Evolutionary conservation across 2,797 vertebrate genomes (phyloP).

Genomic region (Eulemur coronatus): DNA sequence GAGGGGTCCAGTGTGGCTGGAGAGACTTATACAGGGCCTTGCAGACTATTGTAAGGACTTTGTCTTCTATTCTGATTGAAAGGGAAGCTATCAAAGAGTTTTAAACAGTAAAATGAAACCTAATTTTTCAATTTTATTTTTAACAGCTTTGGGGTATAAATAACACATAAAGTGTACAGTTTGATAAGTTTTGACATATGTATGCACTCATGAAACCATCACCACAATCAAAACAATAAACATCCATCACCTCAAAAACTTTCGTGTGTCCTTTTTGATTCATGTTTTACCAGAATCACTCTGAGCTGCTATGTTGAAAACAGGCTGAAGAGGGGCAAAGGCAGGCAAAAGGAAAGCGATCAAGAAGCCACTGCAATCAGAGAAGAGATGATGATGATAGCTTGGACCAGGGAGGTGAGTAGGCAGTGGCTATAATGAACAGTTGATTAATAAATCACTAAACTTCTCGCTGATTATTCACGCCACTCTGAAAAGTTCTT

Average conservation of each 20-base stretch:
- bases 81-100: not conserved
- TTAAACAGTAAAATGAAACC: not conserved
- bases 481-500: not conserved
- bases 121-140: not conserved
- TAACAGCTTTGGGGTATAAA: not conserved
- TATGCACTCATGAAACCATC: not conserved
- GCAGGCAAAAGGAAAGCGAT: not conserved
- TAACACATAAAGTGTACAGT: slow-evolving; percentile 19
- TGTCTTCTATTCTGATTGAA: slow-evolving; percentile 9
- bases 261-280: not conserved
- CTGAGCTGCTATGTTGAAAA: not conserved
- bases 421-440: not conserved
- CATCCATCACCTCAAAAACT: not conserved
- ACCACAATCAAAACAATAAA: slow-evolving; percentile 6
- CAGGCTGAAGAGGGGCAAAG: not conserved
- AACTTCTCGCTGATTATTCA: not conserved
- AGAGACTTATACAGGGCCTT: not conserved
- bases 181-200: not conserved
- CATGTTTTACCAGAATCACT: slow-evolving; percentile 8
- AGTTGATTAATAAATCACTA: not conserved
- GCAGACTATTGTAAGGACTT: not conserved
- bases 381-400: not conserved
- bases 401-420: slow-evolving; percentile 6
- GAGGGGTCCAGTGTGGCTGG: not conserved
- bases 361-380: not conserved